These are phyloP conservation scores for Sminthurides bifidus DNA, from an alignment of 1,140 invertebrate species.

Conservation along the genomic window DNA sequence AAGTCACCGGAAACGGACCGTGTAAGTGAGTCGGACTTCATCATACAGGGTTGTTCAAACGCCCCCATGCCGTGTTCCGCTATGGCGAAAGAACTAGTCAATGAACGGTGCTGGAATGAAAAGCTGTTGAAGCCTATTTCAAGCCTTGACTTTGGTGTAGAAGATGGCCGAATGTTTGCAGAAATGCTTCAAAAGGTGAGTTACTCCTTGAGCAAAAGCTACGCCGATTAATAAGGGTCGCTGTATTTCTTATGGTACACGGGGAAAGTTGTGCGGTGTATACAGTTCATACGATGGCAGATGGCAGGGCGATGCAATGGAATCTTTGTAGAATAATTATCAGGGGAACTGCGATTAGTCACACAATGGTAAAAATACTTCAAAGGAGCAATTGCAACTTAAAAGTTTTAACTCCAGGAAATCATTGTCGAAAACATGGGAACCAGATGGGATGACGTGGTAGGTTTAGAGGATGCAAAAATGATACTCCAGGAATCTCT, in stretches of 20 bases:
- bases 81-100: background rate
- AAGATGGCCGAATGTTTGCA: slow-evolving; percentile 44
- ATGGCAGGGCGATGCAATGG: background rate
- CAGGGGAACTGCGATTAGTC: background rate
- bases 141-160: slow-evolving; percentile 37
- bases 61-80: background rate
- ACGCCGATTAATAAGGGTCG: no score
- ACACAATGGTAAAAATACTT: background rate
- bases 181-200: slow-evolving; percentile 42
- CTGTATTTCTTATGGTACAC: no score
- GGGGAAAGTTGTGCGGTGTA: no score
- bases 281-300: no score
- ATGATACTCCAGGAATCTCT: slow-evolving; percentile 76
- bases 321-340: background rate
- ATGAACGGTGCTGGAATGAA: slow-evolving; percentile 16
- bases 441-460: slow-evolving; percentile 52
- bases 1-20: slow-evolving; percentile 4
- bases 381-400: no score
- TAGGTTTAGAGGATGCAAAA: slow-evolving; percentile 68
- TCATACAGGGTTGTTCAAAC: background rate
- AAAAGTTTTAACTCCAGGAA: slow-evolving; percentile 46
- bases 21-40: background rate
- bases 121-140: slow-evolving; percentile 37
- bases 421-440: slow-evolving; percentile 50
- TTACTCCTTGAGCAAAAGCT: no score